Conservation (phyloP, 1,140 invertebrate species). For the Eubasilissa regina region DNA sequence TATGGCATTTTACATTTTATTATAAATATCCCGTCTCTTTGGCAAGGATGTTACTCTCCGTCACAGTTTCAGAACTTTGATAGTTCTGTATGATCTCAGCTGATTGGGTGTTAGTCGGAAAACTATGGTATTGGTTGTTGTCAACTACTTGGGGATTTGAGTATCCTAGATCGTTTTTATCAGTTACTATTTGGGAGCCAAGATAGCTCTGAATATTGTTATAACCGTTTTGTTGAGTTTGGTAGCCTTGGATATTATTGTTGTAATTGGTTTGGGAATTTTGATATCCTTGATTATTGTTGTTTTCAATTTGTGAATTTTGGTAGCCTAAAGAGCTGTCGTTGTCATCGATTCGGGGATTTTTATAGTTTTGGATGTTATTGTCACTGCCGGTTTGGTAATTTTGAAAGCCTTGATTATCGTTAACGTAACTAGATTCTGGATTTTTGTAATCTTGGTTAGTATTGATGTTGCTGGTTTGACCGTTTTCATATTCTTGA, state of each 20-base stretch:
- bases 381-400: background rate
- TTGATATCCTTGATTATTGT: background rate
- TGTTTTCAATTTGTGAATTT: background rate
- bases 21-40: too few relatives aligned
- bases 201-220: slow-evolving; percentile 4
- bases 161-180: background rate
- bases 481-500: background rate
- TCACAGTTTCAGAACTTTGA: background rate
- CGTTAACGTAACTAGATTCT: background rate
- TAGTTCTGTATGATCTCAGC: background rate
- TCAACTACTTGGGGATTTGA: background rate
- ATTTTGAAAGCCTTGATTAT: slow-evolving; percentile 3
- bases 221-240: background rate
- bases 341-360: background rate
- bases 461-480: background rate
- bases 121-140: background rate
- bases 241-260: slow-evolving; percentile 4
- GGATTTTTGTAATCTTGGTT: slow-evolving; percentile 8
- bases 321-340: background rate
- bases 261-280: slow-evolving; percentile 3
- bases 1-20: too few relatives aligned
- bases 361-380: background rate
- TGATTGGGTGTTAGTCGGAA: background rate
- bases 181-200: background rate
- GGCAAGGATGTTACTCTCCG: too few relatives aligned